phyloP scores from a whole-genome alignment of 2,888 invertebrate species.

The Latrodectus elegans region DNA sequence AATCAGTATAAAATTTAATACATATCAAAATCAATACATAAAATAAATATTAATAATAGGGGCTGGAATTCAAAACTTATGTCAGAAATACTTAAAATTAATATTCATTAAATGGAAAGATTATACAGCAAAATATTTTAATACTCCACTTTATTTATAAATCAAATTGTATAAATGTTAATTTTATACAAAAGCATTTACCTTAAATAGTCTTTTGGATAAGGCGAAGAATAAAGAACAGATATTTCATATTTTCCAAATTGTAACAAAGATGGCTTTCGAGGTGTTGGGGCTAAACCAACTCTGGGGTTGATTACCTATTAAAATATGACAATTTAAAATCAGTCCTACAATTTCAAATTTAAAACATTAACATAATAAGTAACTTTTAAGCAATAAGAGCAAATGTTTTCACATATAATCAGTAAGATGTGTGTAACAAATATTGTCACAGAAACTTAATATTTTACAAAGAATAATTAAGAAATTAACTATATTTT shows the following conservation, averaged over 20 bases:
- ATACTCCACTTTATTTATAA: not conserved
- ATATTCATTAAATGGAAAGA: not conserved
- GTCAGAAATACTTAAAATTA: not conserved
- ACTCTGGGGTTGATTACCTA: constrained; percentile 35
- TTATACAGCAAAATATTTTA: not conserved
- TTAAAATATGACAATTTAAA: not conserved
- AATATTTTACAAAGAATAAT: no score
- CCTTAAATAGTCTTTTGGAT: constrained; percentile 97
- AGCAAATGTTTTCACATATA: no score
- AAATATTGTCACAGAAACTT: not conserved
- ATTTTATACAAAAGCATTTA: not conserved
- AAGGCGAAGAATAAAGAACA: constrained; percentile 99
- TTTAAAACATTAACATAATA: no score
- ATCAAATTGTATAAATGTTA: not conserved
- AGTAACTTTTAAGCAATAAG: not conserved
- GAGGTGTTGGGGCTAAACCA: constrained; percentile 70
- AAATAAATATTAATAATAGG: no score
- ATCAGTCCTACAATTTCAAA: no score
- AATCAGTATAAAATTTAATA: no score
- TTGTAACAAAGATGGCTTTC: constrained; percentile 94
- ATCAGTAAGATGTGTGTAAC: not conserved
- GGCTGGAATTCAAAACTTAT: not conserved
- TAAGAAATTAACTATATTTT: no score
- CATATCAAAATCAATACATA: no score
- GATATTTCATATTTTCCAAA: constrained; percentile 97